Evolutionary conservation across 1,140 invertebrate genomes (phyloP), one percentile per base, ranked within the genome.

Genomic region (Caenorhabditis brenneri): DNA sequence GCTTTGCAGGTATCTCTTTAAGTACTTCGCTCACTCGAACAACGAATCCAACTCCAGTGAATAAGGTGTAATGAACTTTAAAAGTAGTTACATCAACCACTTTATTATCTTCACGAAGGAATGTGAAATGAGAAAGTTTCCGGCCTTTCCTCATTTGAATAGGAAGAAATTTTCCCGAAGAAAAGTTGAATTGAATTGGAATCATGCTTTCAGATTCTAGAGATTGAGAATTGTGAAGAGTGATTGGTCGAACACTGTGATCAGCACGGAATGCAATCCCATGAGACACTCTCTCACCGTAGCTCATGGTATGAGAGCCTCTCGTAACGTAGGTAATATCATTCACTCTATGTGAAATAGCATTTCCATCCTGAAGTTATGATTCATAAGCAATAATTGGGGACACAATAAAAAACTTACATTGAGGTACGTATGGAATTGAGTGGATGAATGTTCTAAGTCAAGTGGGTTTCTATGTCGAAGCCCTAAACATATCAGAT

Each of bases 301-400:
- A n/a, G n/a, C n/a, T n/a, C n/a, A n/a, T n/a, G n/a, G n/a, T n/a
- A n/a, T n/a, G n/a, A n/a, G n/a, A n/a, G n/a, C n/a, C n/a, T n/a
- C n/a, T n/a, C n/a, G n/a, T n/a, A n/a, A n/a, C n/a, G n/a, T n/a
- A n/a, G n/a, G n/a, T 74, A 0, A 22, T 3, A 19, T 46, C n/a
- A 24, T 39, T 46, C 6, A 74, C 65, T 22, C 65, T 33, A 19
- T 74, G 36, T 3, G 65, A 74, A 27, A 74, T 42, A 22, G 36
- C 33, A n/a, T 42, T 74, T 74, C 27, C 65, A 46, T 74, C 65
- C 65, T 74, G n/a, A n/a, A n/a, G n/a, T n/a, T n/a, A n/a, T n/a
- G n/a, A n/a, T n/a, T n/a, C n/a, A n/a, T n/a, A n/a, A n/a, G n/a
- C n/a, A n/a, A n/a, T n/a, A n/a, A n/a, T n/a, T n/a, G n/a, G n/a